Evolutionary conservation across 30 jellyfish, hydroid and myxozoan species (phyloP), one percentile per base, ranked within the genome.

Genomic region (Turritopsis rubra): DNA sequence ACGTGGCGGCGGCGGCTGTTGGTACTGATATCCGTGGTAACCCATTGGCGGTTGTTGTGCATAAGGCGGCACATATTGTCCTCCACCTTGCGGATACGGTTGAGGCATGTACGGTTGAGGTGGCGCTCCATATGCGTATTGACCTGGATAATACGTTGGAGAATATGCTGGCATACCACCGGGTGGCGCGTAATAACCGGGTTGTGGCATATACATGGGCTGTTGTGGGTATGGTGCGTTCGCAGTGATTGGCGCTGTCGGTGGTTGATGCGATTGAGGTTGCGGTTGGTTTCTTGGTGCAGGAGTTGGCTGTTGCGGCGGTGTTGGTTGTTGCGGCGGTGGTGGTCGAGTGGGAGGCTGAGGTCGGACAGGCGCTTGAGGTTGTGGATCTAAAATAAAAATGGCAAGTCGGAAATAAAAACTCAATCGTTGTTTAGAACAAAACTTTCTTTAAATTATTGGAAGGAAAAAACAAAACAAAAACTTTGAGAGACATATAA

Each of bases 121-220:
- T 54, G 88, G 94, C 21, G 81, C 75, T 60, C 82, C 52, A 65
- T 72, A 29, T 19, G 87, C 83, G 1, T 87, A 82, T 20, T 72
- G 73, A n/a, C 21, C 70, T 1, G 86, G 86, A 29, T 21, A 68
- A 24, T 24, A 24, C 18, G 18, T 28, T 22, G 79, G 53, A 17
- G 83, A 85, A 53, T 91, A 87, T 7, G 96, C 91, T 29, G 95
- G 89, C 94, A 91, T 88, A 18, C 95, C 96, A 18, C 96, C 98
- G 52, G 98, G 96, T 7, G 98, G 98, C 13, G 96, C 98, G 70
- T 91, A 91, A 70, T 88, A 73, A 16, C 98, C 98, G 9, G 98
- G 87, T 52, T 91, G 98, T 7, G 98, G 98, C 98, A 91, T 91
- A 81, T 53, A 87, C 70, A 18, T 28, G 30, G 95, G 85, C 74